Conservation (phyloP, 2,797 vertebrate genomes). For the Labeo calbasu region DNA sequence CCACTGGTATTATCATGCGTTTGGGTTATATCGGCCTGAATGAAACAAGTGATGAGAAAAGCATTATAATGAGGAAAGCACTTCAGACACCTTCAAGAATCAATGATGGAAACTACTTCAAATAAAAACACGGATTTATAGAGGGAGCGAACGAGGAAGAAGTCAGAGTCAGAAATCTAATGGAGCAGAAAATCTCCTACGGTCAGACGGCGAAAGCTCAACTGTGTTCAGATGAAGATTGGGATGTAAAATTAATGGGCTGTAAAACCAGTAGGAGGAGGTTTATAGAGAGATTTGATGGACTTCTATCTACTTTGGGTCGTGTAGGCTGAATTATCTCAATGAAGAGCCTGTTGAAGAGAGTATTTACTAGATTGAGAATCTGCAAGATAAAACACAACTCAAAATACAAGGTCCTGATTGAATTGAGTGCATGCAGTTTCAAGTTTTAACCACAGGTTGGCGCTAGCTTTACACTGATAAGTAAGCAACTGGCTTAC, state of each 20-base stretch:
- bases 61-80: constrained; percentile 23
- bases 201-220: constrained; percentile 12
- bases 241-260: constrained; percentile 27
- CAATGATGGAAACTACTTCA: constrained; percentile 30
- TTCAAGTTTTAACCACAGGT: constrained; percentile 65
- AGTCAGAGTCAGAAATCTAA: constrained; percentile 22
- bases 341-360: not conserved
- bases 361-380: not conserved
- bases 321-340: not conserved
- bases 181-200: constrained; percentile 35
- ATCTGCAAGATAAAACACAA: not conserved
- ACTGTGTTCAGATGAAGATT: constrained; percentile 13
- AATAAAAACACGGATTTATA: not conserved
- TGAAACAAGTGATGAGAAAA: constrained; percentile 44
- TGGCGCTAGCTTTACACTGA: constrained; percentile 61
- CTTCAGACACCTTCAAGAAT: constrained; percentile 22
- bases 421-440: constrained; percentile 51
- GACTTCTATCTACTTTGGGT: constrained; percentile 5
- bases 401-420: not conserved
- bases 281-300: constrained; percentile 24
- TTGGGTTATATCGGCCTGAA: constrained; percentile 36
- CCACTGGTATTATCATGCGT: constrained; percentile 34
- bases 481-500: not conserved
- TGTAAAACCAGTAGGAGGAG: constrained; percentile 21
- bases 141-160: constrained; percentile 10